These are phyloP conservation scores for Tenebrosternarchus preto DNA, from an alignment of 2,113 vertebrate species.

Conservation along the genomic window DNA sequence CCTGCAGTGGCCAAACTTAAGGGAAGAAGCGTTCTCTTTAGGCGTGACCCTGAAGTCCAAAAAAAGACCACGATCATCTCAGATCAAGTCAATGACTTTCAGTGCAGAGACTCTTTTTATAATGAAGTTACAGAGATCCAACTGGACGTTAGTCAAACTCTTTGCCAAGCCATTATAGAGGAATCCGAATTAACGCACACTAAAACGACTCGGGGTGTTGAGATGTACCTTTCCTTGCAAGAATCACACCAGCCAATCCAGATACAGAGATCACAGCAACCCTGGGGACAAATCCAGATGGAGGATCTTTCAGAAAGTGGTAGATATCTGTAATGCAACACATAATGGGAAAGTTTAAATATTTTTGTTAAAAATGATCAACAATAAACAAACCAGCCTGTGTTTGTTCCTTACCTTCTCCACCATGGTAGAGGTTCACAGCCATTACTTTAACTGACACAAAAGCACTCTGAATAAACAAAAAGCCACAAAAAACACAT, in stretches of 20 bases:
- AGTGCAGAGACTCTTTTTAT: no score
- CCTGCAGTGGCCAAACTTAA: constrained; percentile 74
- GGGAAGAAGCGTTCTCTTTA: constrained; percentile 78
- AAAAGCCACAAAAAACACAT: no score
- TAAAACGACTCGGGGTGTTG: no score
- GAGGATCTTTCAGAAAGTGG: constrained; percentile 79
- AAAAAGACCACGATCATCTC: background rate
- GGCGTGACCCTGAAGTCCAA: constrained; percentile 69
- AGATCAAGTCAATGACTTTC: no score
- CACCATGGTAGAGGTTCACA: constrained; percentile 73
- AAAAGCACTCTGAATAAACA: constrained; percentile 66
- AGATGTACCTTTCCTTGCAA: constrained; percentile 76
- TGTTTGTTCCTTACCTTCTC: constrained; percentile 72
- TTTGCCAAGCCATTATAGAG: no score
- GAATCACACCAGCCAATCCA: constrained; percentile 72
- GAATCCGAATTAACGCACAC: no score
- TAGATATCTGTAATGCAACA: constrained; percentile 71
- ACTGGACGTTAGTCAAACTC: no score
- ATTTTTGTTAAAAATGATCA: background rate
- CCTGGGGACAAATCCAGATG: constrained; percentile 79
- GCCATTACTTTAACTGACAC: constrained; percentile 72
- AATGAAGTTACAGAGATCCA: no score
- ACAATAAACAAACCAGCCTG: background rate
- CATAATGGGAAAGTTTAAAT: background rate
- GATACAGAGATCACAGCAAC: constrained; percentile 73